phyloP scores from a whole-genome alignment of 2,888 invertebrate species.

The Stictocephala bisonia region DNA sequence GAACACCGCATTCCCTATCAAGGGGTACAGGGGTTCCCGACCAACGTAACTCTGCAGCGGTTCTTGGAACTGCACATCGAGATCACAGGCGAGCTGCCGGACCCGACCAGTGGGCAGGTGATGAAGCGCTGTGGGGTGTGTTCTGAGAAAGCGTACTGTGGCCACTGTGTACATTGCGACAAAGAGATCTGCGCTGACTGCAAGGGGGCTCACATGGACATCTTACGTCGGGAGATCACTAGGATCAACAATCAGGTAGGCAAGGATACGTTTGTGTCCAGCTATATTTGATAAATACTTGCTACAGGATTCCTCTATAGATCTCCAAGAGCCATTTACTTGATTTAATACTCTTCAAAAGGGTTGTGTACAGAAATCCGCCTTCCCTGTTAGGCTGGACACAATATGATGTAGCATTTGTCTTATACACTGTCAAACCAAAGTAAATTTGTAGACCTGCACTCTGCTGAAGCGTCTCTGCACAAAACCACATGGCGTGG shows the following conservation, averaged over 20 bases:
- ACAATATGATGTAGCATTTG: no score
- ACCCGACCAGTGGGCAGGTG: conserved; percentile 82
- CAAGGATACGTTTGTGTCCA: not conserved
- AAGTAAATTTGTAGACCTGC: no score
- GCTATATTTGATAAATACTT: no score
- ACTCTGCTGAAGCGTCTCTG: no score
- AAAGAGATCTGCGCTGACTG: conserved; percentile 97
- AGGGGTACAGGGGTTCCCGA: conserved; percentile 94
- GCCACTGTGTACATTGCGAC: conserved; percentile 94
- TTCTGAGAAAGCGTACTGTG: conserved; percentile 91
- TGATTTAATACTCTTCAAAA: no score
- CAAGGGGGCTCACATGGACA: conserved; percentile 96
- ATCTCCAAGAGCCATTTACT: no score
- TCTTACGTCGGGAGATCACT: conserved; percentile 89
- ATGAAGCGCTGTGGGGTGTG: conserved; percentile 96
- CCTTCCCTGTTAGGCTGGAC: no score
- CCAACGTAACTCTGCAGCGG: conserved; percentile 94
- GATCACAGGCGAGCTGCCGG: conserved; percentile 91
- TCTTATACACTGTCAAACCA: no score
- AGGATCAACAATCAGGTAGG: conserved; percentile 85
- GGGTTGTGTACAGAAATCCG: no score
- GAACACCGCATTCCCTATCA: conserved; percentile 97
- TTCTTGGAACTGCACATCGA: conserved; percentile 95
- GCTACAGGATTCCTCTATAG: no score
- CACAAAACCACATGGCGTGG: no score